Evolutionary conservation across 2,797 vertebrate genomes (phyloP), one percentile per base, ranked within the genome.

Genomic region (Psittacula echo): DNA sequence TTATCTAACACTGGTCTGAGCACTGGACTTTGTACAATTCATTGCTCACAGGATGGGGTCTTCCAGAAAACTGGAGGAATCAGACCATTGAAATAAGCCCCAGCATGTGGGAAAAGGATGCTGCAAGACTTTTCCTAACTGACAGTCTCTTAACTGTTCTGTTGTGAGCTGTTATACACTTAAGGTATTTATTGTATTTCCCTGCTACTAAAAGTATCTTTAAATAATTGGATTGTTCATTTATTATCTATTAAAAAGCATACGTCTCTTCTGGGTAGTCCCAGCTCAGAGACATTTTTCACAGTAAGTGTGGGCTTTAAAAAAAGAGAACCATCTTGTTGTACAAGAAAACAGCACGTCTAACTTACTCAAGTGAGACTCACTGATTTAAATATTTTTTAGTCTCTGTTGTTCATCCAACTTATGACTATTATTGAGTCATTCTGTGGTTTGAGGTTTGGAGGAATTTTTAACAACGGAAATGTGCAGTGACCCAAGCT

Each of bases 391-490:
- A 72, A 2, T 12, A 27, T 30, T 10, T 67, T 70, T 84, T 30
- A 58, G 41, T 47, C 48, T 76, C 67, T 41, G 30, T 9, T 62
- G 45, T 22, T 87, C 54, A 60, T 85, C 92, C 2, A 1, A 32
- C 29, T 93, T 85, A 27, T 50, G 81, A 73, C 32, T 64, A 24
- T n/a, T 51, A 76, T 70, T 94, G 51, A 87, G 54, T 64, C 78
- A 87, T 60, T 84, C n/a, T 85, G 54, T 15, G 62, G 83, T 75
- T 66, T 93, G 74, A 87, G 50, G 50, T 71, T 89, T 90, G 68
- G 56, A 51, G n/a, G 34, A 74, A 58, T 86, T 80, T 90, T 67
- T 58, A 64, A 56, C 67, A 79, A 79, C 64, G 54, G 78, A 89
- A 85, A 62, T 32, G 7, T 29, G 66, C 9, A 4, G 30, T 37